Evolutionary conservation across 2,113 vertebrate genomes (phyloP).

Genomic region (Pachypanchax playfairii): DNA sequence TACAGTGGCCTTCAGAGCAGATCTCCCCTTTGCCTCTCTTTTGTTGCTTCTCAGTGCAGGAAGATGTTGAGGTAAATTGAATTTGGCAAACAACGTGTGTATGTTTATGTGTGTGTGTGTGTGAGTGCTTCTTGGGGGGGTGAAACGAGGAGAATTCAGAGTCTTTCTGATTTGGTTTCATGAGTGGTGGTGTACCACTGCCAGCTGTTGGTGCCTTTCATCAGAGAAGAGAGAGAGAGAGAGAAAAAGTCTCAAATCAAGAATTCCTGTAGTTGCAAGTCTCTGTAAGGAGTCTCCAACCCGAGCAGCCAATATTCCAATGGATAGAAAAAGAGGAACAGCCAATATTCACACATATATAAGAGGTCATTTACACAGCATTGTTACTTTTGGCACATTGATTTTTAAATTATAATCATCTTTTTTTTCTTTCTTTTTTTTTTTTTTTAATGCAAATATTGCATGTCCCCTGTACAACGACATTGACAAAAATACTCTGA

Average conservation of each 20-base stretch:
- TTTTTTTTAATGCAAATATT: conserved; percentile 89
- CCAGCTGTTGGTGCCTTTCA: conserved; percentile 93
- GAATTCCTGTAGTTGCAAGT: conserved; percentile 89
- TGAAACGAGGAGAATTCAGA: conserved; percentile 80
- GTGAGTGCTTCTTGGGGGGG: conserved; percentile 21
- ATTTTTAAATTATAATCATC: conserved; percentile 81
- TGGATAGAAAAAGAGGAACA: conserved; percentile 84
- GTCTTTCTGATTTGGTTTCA: conserved; percentile 93
- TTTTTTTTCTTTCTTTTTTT: conserved; percentile 87
- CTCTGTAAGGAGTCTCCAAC: conserved; percentile 86
- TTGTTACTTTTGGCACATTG: conserved; percentile 98
- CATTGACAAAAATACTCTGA: conserved; percentile 84
- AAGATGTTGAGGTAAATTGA: conserved; percentile 95
- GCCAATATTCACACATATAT: conserved; percentile 86
- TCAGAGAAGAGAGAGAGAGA: conserved; percentile 72
- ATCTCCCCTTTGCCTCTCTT: conserved; percentile 69
- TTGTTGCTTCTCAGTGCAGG: conserved; percentile 86
- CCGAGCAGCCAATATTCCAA: conserved; percentile 87
- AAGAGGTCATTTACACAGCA: conserved; percentile 90
- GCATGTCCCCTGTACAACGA: conserved; percentile 96
- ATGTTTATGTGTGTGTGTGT: background rate
- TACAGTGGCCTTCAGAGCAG: conserved; percentile 69
- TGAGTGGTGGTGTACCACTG: conserved; percentile 85
- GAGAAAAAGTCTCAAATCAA: conserved; percentile 86
- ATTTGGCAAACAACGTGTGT: conserved; percentile 88